Base-by-base conservation (phyloP, 2,797 vertebrate genomes). In the Lepus townsendii region DNA sequence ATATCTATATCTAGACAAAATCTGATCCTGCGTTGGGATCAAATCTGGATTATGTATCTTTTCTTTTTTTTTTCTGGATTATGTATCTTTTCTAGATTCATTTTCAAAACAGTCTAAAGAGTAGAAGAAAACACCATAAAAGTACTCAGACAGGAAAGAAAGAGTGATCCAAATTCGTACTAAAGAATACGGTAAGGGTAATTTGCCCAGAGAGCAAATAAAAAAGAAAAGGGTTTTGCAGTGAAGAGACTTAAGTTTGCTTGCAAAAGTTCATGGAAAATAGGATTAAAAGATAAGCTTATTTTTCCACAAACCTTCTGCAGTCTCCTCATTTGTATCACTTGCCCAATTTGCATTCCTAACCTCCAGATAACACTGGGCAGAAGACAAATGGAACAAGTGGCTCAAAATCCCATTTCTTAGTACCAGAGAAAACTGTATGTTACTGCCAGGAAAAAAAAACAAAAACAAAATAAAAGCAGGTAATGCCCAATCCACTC, bases 51-150 rank as follows among this genome's bases (percentile, higher is more conserved):
- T 52, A 79, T 8, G 54, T 24, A 73, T 47, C 26, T 73, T 73
- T 24, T 57, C 54, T n/a, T 35, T 35, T 35, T 87, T 35, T 71
- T 35, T 35, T 75, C 50, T 77, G 95, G 68, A 22, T 52, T 52
- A 79, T 8, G 54, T 24, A 73, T 47, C 26, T 73, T 73, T 24
- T 57, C 54, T n/a, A 82, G 47, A 84, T 47, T 87, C 32, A 71
- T 83, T 96, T 96, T 91, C n/a, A 69, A 92, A 65, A 79, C 75
- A 50, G 4, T 94, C 69, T 66, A 93, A 95, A 96, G 22, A 93
- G 77, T 27, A 87, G 19, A 47, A 85, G 63, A 96, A 93, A 94
- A 42, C 50, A 91, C 30, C 60, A 92, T 17, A 77, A 83, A 94
- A 91, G 57, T 84, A 90, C 52, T 90, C 38, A 90, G 35, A 91